These are phyloP conservation scores for Tapirus indicus DNA, from an alignment of 2,797 vertebrate species.

Conservation along the genomic window DNA sequence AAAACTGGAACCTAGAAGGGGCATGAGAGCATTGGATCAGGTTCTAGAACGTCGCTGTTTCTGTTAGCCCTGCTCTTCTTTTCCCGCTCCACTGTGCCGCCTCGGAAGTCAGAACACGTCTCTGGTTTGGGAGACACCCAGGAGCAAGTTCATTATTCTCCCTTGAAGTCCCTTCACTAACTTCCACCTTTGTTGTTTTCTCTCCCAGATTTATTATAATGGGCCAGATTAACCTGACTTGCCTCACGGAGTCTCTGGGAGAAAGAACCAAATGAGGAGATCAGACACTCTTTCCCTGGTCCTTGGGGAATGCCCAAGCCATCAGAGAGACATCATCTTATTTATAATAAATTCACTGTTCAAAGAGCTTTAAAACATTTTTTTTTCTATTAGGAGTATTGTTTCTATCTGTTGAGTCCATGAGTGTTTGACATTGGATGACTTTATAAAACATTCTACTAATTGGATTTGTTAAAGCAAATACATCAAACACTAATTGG, in stretches of 20 bases:
- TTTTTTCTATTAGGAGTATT: constrained; percentile 73
- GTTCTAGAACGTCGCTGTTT: neutral
- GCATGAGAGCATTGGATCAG: accelerated
- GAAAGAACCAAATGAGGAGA: neutral
- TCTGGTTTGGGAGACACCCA: constrained; percentile 5
- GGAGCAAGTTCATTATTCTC: neutral
- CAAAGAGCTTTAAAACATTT: constrained; percentile 70
- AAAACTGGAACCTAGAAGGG: neutral
- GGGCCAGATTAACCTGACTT: neutral
- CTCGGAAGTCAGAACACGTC: neutral
- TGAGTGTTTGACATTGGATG: constrained; percentile 90
- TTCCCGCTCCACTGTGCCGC: neutral
- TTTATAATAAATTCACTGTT: constrained; percentile 67
- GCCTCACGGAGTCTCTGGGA: neutral
- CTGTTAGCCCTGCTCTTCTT: neutral
- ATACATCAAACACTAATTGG: constrained; percentile 92
- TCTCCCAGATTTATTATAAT: neutral
- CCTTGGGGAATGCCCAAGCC: constrained; percentile 39
- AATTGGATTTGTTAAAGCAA: constrained; percentile 92
- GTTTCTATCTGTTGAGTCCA: constrained; percentile 82
- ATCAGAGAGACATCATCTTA: constrained; percentile 61
- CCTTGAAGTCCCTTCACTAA: constrained; percentile 43
- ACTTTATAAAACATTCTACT: constrained; percentile 91
- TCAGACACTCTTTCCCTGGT: neutral
- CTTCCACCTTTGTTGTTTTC: constrained; percentile 43